Evolutionary conservation across 2,113 vertebrate genomes (phyloP).

Genomic region (Chaetura pelagica): DNA sequence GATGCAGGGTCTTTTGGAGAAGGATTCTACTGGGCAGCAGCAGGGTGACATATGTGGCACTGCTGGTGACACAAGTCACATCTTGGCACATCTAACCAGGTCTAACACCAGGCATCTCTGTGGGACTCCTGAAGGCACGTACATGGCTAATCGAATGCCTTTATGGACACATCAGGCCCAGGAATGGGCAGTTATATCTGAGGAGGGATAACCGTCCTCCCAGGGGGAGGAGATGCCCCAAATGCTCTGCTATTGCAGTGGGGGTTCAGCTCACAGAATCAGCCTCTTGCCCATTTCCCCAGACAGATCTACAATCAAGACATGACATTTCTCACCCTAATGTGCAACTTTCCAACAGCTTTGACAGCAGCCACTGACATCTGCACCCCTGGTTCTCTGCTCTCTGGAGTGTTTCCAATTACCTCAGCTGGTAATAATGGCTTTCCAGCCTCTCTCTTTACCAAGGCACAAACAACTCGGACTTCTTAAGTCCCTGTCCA

Average conservation of each 20-base stretch:
- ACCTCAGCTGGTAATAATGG: neutral
- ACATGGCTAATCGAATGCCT: neutral
- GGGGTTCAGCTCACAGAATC: neutral
- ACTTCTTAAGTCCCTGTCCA: neutral
- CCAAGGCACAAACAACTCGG: neutral
- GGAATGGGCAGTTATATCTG: neutral
- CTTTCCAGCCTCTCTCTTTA: neutral
- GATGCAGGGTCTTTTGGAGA: neutral
- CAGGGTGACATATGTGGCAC: neutral
- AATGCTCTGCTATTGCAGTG: neutral
- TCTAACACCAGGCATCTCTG: neutral
- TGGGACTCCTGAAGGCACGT: neutral
- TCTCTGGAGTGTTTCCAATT: neutral
- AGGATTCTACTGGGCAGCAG: neutral
- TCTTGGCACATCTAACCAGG: neutral
- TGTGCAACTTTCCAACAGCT: neutral
- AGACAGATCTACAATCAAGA: neutral
- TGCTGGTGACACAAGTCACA: fast-evolving
- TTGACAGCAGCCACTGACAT: neutral
- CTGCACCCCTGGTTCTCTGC: neutral
- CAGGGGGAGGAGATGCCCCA: neutral
- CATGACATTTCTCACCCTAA: neutral
- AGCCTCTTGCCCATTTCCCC: fast-evolving
- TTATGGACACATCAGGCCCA: neutral
- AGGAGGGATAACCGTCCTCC: fast-evolving